Percentiles rank a stretch among this genome's conserved stretches.
Evolutionary conservation across 2,113 vertebrate genomes (phyloP).

Genomic region (Tachuris rubrigastra): DNA sequence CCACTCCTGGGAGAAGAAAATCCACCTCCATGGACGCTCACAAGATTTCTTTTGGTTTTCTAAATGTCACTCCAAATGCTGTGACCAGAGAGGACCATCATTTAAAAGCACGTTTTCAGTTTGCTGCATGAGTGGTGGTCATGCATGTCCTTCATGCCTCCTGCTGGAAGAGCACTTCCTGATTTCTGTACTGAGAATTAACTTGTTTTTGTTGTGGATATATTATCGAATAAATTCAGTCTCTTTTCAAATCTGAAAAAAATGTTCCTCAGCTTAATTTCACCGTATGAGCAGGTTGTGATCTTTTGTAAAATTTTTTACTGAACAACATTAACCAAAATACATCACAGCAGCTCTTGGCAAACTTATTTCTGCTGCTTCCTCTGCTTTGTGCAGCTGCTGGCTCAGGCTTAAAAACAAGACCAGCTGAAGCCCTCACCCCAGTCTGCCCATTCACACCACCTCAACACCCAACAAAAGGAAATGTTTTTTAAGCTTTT

Average conservation of each 20-base stretch:
- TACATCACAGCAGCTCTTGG: neutral
- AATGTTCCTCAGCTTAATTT: neutral
- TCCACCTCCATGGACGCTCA: neutral
- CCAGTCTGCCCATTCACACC: neutral
- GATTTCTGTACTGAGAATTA: neutral
- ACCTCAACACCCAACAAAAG: neutral
- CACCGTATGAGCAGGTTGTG: neutral
- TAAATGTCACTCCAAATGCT: neutral
- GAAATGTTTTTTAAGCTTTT: fast-evolving
- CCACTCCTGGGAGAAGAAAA: neutral
- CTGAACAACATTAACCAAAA: neutral
- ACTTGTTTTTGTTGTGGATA: neutral
- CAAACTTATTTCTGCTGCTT: neutral
- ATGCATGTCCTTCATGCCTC: neutral
- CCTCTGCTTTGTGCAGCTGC: neutral
- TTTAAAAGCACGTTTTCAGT: neutral
- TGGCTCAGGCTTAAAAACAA: neutral
- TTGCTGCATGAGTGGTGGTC: neutral
- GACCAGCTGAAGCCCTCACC: neutral
- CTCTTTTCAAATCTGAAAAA: neutral
- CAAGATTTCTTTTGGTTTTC: neutral
- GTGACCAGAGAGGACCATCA: neutral
- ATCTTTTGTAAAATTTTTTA: neutral
- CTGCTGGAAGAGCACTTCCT: neutral
- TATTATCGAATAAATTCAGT: neutral